Conservation (phyloP, 2,888 invertebrate genomes). For the Cosmorhoe ocellata region DNA sequence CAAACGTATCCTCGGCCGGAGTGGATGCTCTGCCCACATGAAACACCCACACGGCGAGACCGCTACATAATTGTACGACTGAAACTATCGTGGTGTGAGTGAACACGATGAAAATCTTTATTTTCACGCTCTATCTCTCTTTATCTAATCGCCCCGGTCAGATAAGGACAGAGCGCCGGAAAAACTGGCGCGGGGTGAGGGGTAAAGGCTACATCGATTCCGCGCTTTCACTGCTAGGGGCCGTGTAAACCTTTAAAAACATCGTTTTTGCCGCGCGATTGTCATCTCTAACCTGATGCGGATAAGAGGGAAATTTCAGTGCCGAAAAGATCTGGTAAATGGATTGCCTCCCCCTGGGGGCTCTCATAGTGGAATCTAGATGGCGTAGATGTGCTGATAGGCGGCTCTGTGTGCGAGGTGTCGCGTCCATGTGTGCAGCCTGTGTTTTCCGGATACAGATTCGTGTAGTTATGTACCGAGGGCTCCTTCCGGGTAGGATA, state of each 20-base stretch:
- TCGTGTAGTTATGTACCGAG: slow-evolving; percentile 67
- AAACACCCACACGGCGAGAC: slow-evolving; percentile 61
- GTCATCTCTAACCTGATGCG: slow-evolving; percentile 73
- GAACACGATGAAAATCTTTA: slow-evolving; percentile 83
- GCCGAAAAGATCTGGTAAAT: slow-evolving; percentile 68
- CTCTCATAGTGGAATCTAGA: slow-evolving; percentile 82
- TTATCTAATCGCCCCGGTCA: slow-evolving; percentile 80
- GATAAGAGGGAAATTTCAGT: slow-evolving; percentile 71
- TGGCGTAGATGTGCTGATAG: slow-evolving; percentile 81
- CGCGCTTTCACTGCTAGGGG: slow-evolving; percentile 83
- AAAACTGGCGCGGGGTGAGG: slow-evolving; percentile 80
- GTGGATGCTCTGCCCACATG: slow-evolving; percentile 55
- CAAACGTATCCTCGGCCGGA: slow-evolving; percentile 40
- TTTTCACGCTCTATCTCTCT: slow-evolving; percentile 83
- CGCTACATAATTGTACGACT: slow-evolving; percentile 62
- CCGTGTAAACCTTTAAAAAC: slow-evolving; percentile 83
- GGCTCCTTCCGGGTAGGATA: slow-evolving; percentile 76
- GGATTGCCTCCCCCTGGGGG: slow-evolving; percentile 82
- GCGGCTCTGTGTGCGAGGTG: slow-evolving; percentile 64
- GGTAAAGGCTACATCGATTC: slow-evolving; percentile 83
- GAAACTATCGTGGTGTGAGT: slow-evolving; percentile 74
- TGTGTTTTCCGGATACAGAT: slow-evolving; percentile 70
- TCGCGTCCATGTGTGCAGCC: slow-evolving; percentile 58
- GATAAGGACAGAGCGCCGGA: slow-evolving; percentile 82
- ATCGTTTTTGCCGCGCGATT: slow-evolving; percentile 75